Base-by-base conservation (phyloP, 2,888 invertebrate species). In the Ormia ochracea region DNA sequence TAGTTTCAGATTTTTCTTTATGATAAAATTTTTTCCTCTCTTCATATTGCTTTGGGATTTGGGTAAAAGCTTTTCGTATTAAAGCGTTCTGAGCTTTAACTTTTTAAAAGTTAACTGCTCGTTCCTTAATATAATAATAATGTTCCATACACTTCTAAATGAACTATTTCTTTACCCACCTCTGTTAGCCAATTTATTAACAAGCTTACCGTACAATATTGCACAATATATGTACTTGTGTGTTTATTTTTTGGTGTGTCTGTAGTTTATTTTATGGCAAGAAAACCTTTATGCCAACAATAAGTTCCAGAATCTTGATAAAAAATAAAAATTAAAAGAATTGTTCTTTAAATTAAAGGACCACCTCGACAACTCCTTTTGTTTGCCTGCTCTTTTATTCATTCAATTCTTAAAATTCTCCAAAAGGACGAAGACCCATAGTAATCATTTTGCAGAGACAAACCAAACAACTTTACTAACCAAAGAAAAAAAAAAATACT, bases 351-450 rank as follows among this genome's bases (percentile, higher is more conserved):
- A 69, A 68, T 63, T 68, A 61, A 38, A 63, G 56, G 48, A 69
- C 56, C 65, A 70, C 77, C 70, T 70, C 45, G 26, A 38, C 48
- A 70, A 38, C 36, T 59, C 17, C 58, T 59, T 50, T 70, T 59
- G 50, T 70, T 50, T 58, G 28, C 4, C 54, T 21, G 4, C 21
- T 19, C 23, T 17, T 45, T 17, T 26, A 26, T 36, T 45, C n/a
- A 31, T 59, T 59, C 21, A 17, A 14, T 38, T 38, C 48, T 21
- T 7, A 26, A 48, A 59, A 70, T 14, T 50, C 59, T 41, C 38
- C 14, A 41, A 38, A 50, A 59, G 52, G 48, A 52, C 21, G 5
- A 23, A 7, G n/a, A 66, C 58, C 58, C 66, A 66, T 36, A 38
- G 74, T 41, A 74, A 41, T 58, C 17, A 58, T 66, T 66, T 66